Conservation (phyloP, 1,140 invertebrate species). For the Cyrtorhinus lividipennis region DNA sequence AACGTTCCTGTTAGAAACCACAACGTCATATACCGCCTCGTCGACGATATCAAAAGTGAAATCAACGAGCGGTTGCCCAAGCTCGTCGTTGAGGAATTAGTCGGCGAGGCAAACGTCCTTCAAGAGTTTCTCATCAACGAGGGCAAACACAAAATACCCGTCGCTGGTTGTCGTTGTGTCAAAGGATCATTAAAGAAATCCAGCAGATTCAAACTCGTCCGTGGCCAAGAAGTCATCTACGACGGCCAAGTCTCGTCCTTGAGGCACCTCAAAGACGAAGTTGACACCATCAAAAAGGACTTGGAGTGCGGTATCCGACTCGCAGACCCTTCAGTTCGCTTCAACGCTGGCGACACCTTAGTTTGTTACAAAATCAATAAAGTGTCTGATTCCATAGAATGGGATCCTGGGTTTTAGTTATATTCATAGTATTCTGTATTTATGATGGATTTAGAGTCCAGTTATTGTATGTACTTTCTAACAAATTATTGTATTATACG, state of each 20-base stretch:
- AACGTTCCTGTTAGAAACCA: constrained; percentile 46
- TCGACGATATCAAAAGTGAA: constrained; percentile 74
- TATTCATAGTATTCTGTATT: neutral
- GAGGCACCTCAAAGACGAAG: constrained; percentile 79
- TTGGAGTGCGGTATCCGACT: constrained; percentile 78
- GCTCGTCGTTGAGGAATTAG: constrained; percentile 53
- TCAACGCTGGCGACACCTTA: constrained; percentile 62
- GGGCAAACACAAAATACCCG: constrained; percentile 59
- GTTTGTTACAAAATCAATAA: constrained; percentile 56
- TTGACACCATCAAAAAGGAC: constrained; percentile 64
- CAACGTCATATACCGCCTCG: constrained; percentile 83
- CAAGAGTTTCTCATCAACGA: constrained; percentile 73
- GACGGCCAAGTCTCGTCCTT: constrained; percentile 54
- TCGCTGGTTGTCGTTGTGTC: constrained; percentile 75
- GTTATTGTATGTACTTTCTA: too few relatives aligned
- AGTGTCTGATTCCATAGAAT: constrained; percentile 48
- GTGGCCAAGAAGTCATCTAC: constrained; percentile 54
- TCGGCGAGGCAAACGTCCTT: constrained; percentile 73
- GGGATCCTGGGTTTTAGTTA: constrained; percentile 47
- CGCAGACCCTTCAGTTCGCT: constrained; percentile 42
- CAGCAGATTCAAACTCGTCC: constrained; percentile 48
- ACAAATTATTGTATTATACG: too few relatives aligned
- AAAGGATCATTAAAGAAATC: constrained; percentile 61
- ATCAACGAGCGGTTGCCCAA: constrained; percentile 57
- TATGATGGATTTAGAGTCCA: too few relatives aligned